These are phyloP conservation scores for Zelostemma sp. DNA, from an alignment of 1,140 invertebrate species.

Conservation along the genomic window DNA sequence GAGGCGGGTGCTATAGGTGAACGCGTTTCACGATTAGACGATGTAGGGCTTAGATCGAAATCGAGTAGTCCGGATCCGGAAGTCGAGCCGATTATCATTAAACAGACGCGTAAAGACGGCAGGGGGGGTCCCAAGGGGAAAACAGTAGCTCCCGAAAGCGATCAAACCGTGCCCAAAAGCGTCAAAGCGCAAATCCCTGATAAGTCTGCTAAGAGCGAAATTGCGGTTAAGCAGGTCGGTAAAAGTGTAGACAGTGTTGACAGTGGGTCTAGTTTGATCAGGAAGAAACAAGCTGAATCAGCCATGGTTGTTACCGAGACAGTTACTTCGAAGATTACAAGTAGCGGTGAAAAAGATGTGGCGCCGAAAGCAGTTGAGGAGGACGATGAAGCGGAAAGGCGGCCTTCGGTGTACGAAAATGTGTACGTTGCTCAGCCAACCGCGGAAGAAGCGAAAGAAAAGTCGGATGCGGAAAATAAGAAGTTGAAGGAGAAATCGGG, in stretches of 20 bases:
- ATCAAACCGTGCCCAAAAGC: conserved; percentile 48
- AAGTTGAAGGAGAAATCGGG: conserved; percentile 62
- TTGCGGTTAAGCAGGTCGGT: conserved; percentile 20
- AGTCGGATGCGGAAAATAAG: conserved; percentile 55
- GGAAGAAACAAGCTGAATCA: background rate
- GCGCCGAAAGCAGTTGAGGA: conserved; percentile 31
- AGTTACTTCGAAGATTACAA: conserved; percentile 20
- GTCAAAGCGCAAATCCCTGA: conserved; percentile 40
- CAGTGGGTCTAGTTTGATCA: conserved; percentile 6
- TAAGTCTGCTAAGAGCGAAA: conserved; percentile 32
- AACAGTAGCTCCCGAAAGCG: conserved; percentile 38
- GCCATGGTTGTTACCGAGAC: conserved; percentile 16
- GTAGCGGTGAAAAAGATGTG: conserved; percentile 10
- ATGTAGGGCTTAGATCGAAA: conserved; percentile 15
- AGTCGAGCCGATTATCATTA: conserved; percentile 48
- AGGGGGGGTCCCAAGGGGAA: conserved; percentile 46
- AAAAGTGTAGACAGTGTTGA: conserved; percentile 5
- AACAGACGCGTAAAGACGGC: conserved; percentile 45
- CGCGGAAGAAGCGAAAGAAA: conserved; percentile 45
- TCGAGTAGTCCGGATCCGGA: conserved; percentile 39
- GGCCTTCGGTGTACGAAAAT: conserved; percentile 51
- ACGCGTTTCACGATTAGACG: conserved; percentile 21
- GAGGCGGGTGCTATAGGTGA: conserved; percentile 64
- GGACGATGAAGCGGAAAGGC: conserved; percentile 40
- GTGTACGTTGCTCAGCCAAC: conserved; percentile 50